Evolutionary conservation across 1,140 invertebrate species (phyloP).

Genomic region (Zeugodacus cucurbitae): DNA sequence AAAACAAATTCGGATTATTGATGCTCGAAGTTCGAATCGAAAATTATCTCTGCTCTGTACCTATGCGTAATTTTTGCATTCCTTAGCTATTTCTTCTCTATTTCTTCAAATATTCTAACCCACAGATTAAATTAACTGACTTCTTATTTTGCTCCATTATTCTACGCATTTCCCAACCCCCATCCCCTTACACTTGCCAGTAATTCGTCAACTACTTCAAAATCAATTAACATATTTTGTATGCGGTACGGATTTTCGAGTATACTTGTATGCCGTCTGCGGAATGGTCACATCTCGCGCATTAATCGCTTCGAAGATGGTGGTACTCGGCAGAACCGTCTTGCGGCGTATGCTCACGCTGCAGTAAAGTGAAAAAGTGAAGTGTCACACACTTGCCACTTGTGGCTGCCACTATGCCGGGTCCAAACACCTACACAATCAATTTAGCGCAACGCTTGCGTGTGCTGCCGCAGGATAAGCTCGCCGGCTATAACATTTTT

Average conservation of each 20-base stretch:
- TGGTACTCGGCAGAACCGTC: not conserved
- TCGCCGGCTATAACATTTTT: not conserved
- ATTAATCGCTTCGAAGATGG: not conserved
- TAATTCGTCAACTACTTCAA: not conserved
- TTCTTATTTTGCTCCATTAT: too few relatives aligned
- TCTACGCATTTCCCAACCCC: too few relatives aligned
- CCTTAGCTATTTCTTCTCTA: too few relatives aligned
- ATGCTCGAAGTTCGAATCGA: too few relatives aligned
- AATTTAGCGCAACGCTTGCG: not conserved
- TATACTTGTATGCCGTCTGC: not conserved
- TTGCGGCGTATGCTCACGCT: not conserved
- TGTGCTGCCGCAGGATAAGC: not conserved
- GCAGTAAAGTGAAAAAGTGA: conserved; percentile 1
- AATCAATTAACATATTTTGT: conserved; percentile 19
- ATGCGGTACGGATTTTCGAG: not conserved
- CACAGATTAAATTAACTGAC: too few relatives aligned
- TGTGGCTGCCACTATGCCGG: not conserved
- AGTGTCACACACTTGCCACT: conserved; percentile 17
- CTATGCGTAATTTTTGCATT: too few relatives aligned
- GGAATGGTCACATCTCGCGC: not conserved
- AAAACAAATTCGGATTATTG: too few relatives aligned
- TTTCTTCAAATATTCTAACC: too few relatives aligned
- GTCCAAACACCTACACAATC: not conserved
- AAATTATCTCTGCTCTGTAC: too few relatives aligned
- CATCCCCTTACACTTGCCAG: not conserved